Conservation (phyloP, 1,140 invertebrate species). For the Brachionus sp. region DNA sequence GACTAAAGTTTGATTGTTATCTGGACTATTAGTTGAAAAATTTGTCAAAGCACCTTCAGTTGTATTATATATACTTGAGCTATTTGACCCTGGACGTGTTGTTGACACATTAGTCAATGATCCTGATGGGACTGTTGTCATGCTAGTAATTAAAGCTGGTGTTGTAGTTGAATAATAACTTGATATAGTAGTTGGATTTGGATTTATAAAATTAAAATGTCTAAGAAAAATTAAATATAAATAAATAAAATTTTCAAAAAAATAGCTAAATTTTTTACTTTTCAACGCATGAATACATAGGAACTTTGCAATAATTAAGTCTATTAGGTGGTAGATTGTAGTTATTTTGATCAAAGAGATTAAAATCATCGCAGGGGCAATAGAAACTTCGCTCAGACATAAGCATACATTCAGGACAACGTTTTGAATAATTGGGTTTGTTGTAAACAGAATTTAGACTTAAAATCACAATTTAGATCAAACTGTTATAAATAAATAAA, state of each 20-base stretch:
- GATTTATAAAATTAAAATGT: background rate
- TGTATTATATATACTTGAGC: background rate
- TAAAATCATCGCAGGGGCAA: slow-evolving; percentile 41
- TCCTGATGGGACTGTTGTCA: too few species aligned
- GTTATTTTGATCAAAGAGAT: background rate
- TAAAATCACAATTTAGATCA: background rate
- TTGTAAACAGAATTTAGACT: slow-evolving; percentile 13
- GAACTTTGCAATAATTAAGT: background rate
- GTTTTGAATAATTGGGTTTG: background rate
- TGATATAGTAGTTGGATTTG: background rate
- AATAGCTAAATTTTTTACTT: background rate
- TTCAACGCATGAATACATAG: slow-evolving; percentile 27
- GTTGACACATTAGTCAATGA: background rate
- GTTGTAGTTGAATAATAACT: background rate
- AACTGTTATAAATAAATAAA: background rate
- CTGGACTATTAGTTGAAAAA: background rate
- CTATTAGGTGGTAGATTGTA: background rate
- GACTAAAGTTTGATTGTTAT: background rate
- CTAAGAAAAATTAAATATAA: background rate
- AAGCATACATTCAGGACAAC: slow-evolving; percentile 36
- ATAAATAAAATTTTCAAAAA: background rate
- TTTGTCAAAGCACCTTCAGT: background rate
- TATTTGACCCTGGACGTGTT: background rate
- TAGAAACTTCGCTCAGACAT: slow-evolving; percentile 23
- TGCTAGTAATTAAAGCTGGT: background rate